Evolutionary conservation across 1,140 invertebrate genomes (phyloP).

Genomic region (Drosophila setifemur): DNA sequence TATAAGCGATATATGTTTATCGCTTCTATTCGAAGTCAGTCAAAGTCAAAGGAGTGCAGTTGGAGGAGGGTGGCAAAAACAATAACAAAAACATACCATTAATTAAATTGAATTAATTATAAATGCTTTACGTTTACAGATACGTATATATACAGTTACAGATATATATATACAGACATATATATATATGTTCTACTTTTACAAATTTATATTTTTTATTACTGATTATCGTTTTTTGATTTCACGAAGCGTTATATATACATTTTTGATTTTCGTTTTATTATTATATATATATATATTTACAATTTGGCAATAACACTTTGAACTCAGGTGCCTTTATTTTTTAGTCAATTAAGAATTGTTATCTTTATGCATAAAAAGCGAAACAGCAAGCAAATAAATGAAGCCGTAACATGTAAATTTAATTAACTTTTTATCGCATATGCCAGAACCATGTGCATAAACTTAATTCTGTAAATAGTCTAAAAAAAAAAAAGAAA

Average conservation of each 20-base stretch:
- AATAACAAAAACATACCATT: slow-evolving; percentile 65
- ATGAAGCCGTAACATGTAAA: slow-evolving; percentile 43
- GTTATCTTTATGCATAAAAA: slow-evolving; percentile 79
- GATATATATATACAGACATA: neutral
- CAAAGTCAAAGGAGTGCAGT: slow-evolving; percentile 38
- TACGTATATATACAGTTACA: slow-evolving; percentile 11
- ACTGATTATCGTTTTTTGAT: slow-evolving; percentile 36
- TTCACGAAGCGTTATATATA: slow-evolving; percentile 24
- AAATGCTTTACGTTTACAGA: slow-evolving; percentile 40
- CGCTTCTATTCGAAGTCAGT: slow-evolving; percentile 50
- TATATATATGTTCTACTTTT: slow-evolving; percentile 11
- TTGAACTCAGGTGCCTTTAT: slow-evolving; percentile 80
- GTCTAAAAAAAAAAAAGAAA: neutral
- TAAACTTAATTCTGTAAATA: slow-evolving; percentile 42
- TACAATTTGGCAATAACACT: slow-evolving; percentile 68
- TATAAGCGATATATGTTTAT: neutral
- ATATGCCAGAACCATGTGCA: slow-evolving; percentile 20
- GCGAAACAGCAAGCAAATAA: slow-evolving; percentile 29
- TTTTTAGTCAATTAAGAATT: slow-evolving; percentile 78
- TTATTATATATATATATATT: slow-evolving; percentile 42
- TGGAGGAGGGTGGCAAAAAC: slow-evolving; percentile 17
- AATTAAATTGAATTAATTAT: slow-evolving; percentile 61
- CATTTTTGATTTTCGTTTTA: slow-evolving; percentile 52
- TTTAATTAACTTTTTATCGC: slow-evolving; percentile 56
- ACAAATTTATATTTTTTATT: slow-evolving; percentile 9